Conservation (phyloP, 2,113 vertebrate species). For the Gymnogyps californianus region DNA sequence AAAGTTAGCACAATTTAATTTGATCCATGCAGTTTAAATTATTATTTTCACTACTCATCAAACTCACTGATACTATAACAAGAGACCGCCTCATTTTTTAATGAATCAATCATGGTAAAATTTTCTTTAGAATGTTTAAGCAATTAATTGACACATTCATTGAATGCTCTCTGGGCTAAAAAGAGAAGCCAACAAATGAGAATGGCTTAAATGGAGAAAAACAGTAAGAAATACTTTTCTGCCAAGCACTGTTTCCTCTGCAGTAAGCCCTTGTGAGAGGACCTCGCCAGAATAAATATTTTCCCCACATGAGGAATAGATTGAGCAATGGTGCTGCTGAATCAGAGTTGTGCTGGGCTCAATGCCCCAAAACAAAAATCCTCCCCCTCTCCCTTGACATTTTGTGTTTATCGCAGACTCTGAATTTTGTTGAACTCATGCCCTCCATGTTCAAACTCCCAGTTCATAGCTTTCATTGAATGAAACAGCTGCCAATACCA, state of each 20-base stretch:
- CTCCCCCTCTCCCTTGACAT: neutral
- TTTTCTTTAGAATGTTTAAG: neutral
- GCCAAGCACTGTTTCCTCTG: constrained; percentile 3
- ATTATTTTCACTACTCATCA: neutral
- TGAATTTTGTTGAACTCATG: constrained; percentile 2
- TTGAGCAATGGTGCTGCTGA: constrained; percentile 11
- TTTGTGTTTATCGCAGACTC: neutral
- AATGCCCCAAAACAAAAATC: neutral
- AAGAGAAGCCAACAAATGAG: neutral
- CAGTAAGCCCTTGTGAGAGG: neutral
- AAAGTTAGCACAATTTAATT: neutral
- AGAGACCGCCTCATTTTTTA: neutral
- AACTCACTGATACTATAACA: neutral
- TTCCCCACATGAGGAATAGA: neutral
- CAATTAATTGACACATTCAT: constrained; percentile 6
- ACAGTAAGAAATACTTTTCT: constrained; percentile 20
- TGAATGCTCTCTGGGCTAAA: neutral
- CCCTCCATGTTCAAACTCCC: neutral
- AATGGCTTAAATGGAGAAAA: neutral
- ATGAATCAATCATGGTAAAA: neutral
- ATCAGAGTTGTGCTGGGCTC: neutral
- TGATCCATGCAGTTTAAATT: neutral
- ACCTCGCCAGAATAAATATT: constrained; percentile 40
- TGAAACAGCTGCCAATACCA: neutral
- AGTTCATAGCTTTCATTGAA: neutral